Percentiles rank a stretch among this genome's conserved stretches.
Evolutionary conservation across 2,888 invertebrate genomes (phyloP).

Genomic region (Aporophyla nigra): DNA sequence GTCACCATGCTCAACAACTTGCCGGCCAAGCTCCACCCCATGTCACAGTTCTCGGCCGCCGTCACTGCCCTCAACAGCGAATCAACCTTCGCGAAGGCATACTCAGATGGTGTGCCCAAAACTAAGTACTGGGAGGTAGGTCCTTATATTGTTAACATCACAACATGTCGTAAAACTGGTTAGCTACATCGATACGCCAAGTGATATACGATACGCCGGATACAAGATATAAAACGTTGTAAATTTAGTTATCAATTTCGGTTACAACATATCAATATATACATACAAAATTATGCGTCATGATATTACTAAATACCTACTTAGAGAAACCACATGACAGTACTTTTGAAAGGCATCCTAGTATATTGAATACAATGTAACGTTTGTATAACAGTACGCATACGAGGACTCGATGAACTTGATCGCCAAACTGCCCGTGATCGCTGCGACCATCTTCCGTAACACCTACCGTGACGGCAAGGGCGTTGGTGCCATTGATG

Average conservation of each 20-base stretch:
- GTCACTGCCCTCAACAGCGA: slow-evolving; percentile 98
- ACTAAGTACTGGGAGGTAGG: slow-evolving; percentile 96
- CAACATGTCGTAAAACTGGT: not conserved
- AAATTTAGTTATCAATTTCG: slow-evolving; percentile 36
- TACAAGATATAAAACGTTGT: slow-evolving; percentile 32
- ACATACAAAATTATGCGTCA: slow-evolving; percentile 14
- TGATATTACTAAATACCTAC: slow-evolving; percentile 3
- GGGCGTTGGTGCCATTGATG: slow-evolving; percentile 96
- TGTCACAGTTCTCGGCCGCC: slow-evolving; percentile 98
- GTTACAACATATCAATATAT: slow-evolving; percentile 13
- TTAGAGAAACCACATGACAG: not conserved
- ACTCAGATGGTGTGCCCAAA: slow-evolving; percentile 96
- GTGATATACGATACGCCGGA: slow-evolving; percentile 17
- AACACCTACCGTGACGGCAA: slow-evolving; percentile 96
- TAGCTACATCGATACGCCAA: not conserved
- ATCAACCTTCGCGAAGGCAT: slow-evolving; percentile 97
- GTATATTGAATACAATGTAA: slow-evolving; percentile 21
- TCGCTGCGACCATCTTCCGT: slow-evolving; percentile 98
- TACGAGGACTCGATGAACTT: slow-evolving; percentile 99
- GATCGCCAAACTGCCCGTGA: slow-evolving; percentile 98
- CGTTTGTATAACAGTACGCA: slow-evolving; percentile 87
- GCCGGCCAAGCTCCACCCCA: slow-evolving; percentile 97
- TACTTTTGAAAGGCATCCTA: not conserved
- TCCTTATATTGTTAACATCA: slow-evolving; percentile 3
- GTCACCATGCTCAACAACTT: slow-evolving; percentile 98